These are phyloP conservation scores for Sebastes wilsoni DNA, from an alignment of 2,797 vertebrate genomes.

Conservation along the genomic window DNA sequence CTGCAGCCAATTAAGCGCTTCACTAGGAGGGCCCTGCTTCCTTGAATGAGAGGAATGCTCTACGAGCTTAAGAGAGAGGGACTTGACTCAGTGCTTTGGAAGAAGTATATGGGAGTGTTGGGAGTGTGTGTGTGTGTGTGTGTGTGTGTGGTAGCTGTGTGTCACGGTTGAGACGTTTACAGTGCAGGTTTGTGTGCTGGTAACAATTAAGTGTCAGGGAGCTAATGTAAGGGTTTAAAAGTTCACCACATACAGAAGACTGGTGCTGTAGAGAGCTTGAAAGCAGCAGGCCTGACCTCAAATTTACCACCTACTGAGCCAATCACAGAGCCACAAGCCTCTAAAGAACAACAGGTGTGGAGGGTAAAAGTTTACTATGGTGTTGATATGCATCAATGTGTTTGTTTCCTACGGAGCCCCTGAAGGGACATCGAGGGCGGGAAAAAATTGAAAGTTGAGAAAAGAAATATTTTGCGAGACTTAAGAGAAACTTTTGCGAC, in stretches of 20 bases:
- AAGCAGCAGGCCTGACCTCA: slow-evolving; percentile 22
- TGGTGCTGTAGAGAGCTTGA: slow-evolving; percentile 20
- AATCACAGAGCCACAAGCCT: slow-evolving; percentile 3
- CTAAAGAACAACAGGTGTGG: neutral
- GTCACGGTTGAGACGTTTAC: slow-evolving; percentile 51
- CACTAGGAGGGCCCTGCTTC: slow-evolving; percentile 75
- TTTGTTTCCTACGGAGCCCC: neutral
- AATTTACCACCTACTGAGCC: slow-evolving; percentile 36
- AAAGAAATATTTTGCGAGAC: neutral
- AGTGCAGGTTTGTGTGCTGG: slow-evolving; percentile 66
- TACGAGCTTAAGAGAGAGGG: slow-evolving; percentile 48
- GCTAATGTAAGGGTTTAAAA: slow-evolving; percentile 69
- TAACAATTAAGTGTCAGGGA: slow-evolving; percentile 74
- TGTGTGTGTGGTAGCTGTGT: slow-evolving; percentile 32
- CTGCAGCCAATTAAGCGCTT: slow-evolving; percentile 86
- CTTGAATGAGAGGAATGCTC: slow-evolving; percentile 77
- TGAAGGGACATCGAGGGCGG: no score
- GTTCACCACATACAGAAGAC: slow-evolving; percentile 51
- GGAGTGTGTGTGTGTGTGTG: slow-evolving; percentile 4
- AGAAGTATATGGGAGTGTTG: slow-evolving; percentile 22
- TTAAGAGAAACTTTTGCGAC: no score
- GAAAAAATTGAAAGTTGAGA: neutral
- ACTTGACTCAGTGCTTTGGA: slow-evolving; percentile 61
- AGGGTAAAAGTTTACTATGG: neutral
- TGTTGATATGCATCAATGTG: neutral